Conservation (phyloP, 2,888 invertebrate species). For the Stenichneumon culpator region DNA sequence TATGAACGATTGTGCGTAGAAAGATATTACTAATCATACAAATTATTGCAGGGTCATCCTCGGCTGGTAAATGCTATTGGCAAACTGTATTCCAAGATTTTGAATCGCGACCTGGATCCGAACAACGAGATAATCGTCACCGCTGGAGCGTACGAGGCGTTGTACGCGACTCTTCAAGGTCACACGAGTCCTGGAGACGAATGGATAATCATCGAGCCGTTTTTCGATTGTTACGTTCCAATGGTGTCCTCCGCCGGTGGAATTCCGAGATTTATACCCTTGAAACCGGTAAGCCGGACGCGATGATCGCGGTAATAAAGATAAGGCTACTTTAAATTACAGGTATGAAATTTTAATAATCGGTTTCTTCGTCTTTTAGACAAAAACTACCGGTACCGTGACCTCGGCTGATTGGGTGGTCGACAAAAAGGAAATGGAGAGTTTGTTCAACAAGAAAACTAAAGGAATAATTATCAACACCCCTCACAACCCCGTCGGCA, state of each 20-base stretch:
- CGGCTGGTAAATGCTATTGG: conserved; percentile 94
- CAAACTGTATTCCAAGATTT: conserved; percentile 93
- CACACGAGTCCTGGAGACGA: conserved; percentile 95
- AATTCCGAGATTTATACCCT: conserved; percentile 93
- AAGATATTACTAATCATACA: conserved; percentile 48
- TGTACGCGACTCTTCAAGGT: conserved; percentile 94
- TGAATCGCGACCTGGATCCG: conserved; percentile 92
- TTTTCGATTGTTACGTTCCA: conserved; percentile 98
- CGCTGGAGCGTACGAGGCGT: conserved; percentile 97
- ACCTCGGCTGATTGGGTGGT: conserved; percentile 96
- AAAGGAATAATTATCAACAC: conserved; percentile 99
- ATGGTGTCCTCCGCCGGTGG: conserved; percentile 97
- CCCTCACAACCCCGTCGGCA: conserved; percentile 99
- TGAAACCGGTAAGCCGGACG: conserved; percentile 90
- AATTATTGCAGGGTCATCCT: conserved; percentile 93
- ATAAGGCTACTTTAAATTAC: neutral
- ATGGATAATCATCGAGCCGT: conserved; percentile 99
- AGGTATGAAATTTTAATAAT: neutral
- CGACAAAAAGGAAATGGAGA: conserved; percentile 92
- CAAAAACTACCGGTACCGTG: conserved; percentile 86
- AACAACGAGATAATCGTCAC: conserved; percentile 95
- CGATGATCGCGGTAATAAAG: conserved; percentile 21
- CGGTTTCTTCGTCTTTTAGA: conserved; percentile 77
- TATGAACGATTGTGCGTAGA: neutral
- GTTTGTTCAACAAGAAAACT: conserved; percentile 94